Evolutionary conservation across 2,888 invertebrate genomes (phyloP), one percentile per base, ranked within the genome.

Genomic region (Sussaba pulchella): DNA sequence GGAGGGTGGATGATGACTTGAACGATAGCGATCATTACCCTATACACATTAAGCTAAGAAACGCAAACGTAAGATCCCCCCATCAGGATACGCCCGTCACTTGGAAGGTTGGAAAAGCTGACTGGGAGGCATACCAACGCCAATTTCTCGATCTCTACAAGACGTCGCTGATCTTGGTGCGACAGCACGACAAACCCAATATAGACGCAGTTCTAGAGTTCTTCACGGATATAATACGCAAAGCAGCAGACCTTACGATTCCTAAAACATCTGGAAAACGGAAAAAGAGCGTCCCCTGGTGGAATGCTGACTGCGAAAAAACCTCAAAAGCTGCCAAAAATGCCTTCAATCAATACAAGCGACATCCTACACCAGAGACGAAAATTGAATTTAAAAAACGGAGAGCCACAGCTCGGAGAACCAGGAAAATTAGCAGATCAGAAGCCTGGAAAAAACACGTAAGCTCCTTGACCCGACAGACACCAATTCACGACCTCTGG

Each of bases 21-120:
- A 12, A 83, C 19, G 78, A 78, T 5, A 82, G 78, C n/a, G 81
- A 83, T 43, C 83, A 84, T 26, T 81, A 70, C 10, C 83, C 82
- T 5, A 79, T 83, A 4, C 47, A 73, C 8, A 72, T 83, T 1
- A 36, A 61, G 39, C 4, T 31, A 31, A 6, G 31, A 5, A 36
- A 39, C 0, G 1, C 14, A 17, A 39, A 39, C 12, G 36, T 19
- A 9, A 10, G 14, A 9, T 19, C 39, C 39, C 19, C 59, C 47
- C 47, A 19, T 1, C n/a, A 1, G 8, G 47, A 47, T 8, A 17
- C 19, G 5, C 14, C 59, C 59, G 6, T 2, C 39, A 45, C 61
- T 8, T 73, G 73, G 67, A 59, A 41, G 14, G 14, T 76, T n/a
- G 26, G 47, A 1, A 50, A 71, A 24, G 76, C 80, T 12, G 43